phyloP scores from a whole-genome alignment of 2,113 vertebrate genomes.

The Podarcis raffonei region DNA sequence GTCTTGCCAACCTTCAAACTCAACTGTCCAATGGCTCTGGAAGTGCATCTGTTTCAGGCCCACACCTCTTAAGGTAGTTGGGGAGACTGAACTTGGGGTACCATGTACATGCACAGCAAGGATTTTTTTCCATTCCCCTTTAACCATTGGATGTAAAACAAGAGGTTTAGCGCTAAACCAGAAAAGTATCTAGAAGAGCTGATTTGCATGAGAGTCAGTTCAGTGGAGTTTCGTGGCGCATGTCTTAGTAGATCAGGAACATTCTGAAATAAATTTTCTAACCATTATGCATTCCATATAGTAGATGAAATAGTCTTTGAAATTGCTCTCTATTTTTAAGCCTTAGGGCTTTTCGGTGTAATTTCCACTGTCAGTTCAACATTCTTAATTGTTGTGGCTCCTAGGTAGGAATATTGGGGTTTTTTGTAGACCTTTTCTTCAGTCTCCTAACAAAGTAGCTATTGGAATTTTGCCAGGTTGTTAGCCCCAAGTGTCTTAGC shows the following conservation, averaged over 20 bases:
- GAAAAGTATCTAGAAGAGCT: not conserved
- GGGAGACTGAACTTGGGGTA: not conserved
- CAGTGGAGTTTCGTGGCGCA: too few relatives aligned
- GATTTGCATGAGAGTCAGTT: not conserved
- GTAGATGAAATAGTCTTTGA: not conserved
- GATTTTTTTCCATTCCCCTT: not conserved
- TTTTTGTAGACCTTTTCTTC: slow-evolving; percentile 44
- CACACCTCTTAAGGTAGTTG: not conserved
- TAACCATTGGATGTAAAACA: not conserved
- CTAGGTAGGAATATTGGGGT: slow-evolving; percentile 26
- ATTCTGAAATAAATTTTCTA: not conserved
- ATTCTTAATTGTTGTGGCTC: slow-evolving; percentile 54
- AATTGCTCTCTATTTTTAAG: slow-evolving; percentile 44
- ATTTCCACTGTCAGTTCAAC: slow-evolving; percentile 35
- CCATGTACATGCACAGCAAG: not conserved
- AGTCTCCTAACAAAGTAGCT: slow-evolving; percentile 32
- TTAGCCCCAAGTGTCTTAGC: slow-evolving; percentile 35
- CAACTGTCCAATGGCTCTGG: not conserved
- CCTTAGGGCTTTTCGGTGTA: slow-evolving; percentile 16
- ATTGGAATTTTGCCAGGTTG: slow-evolving; percentile 53
- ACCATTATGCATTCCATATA: not conserved
- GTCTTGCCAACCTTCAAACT: not conserved
- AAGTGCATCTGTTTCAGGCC: not conserved
- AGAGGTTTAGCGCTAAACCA: not conserved
- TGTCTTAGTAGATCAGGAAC: not conserved